Evolutionary conservation across 2,888 invertebrate genomes (phyloP).

Genomic region (Keiferia lycopersicella): DNA sequence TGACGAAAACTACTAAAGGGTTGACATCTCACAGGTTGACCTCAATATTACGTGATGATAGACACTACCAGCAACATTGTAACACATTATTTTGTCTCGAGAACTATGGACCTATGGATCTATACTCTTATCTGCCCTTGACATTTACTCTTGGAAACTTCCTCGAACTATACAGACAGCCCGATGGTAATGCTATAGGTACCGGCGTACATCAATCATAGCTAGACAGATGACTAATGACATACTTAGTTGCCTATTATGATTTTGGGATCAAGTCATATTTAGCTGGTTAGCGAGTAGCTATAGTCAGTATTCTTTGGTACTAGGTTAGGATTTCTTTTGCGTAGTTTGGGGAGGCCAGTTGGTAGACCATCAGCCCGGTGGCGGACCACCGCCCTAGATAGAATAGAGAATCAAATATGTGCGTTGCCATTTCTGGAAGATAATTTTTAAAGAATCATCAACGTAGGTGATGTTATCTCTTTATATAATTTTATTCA

Average conservation of each 20-base stretch:
- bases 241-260: constrained; percentile 2
- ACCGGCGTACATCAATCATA: constrained; percentile 8
- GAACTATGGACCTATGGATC: constrained; percentile 17
- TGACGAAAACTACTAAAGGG: too few species aligned
- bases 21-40: too few species aligned
- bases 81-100: constrained; percentile 28
- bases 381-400: too few species aligned
- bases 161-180: constrained; percentile 38
- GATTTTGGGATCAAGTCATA: not conserved
- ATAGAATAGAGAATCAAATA: too few species aligned
- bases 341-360: too few species aligned
- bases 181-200: constrained; percentile 13
- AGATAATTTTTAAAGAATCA: too few species aligned
- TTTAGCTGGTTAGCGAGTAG: not conserved
- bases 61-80: constrained; percentile 11
- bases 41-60: constrained; percentile 1
- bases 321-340: too few species aligned
- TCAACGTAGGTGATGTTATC: too few species aligned
- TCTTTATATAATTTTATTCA: too few species aligned
- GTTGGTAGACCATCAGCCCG: too few species aligned
- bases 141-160: constrained; percentile 48
- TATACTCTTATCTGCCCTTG: constrained; percentile 40
- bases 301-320: too few species aligned
- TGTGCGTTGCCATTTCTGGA: too few species aligned
- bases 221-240: constrained; percentile 23